phyloP scores from a whole-genome alignment of 2,113 vertebrate genomes.

The Cynopterus brachyotis region DNA sequence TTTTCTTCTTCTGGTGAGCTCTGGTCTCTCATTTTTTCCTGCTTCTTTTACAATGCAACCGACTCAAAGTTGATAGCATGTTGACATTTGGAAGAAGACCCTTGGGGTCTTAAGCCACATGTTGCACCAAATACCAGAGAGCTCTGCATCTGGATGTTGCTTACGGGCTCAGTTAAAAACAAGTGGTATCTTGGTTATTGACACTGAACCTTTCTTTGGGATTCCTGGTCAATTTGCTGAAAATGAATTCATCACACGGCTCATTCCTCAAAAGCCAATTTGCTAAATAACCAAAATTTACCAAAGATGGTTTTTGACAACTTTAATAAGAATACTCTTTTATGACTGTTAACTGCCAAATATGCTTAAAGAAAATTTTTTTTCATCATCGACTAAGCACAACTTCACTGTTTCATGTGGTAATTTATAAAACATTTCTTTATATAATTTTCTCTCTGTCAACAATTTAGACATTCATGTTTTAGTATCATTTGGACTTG shows the following conservation, averaged over 20 bases:
- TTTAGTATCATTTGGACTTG: not conserved
- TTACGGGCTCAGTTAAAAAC: not conserved
- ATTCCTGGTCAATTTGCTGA: not conserved
- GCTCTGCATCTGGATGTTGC: not conserved
- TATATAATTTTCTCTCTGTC: not conserved
- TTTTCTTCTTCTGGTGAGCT: not conserved
- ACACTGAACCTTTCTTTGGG: not conserved
- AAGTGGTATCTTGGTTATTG: not conserved
- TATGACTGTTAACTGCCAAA: not conserved
- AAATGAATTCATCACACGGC: not conserved
- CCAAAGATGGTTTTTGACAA: not conserved
- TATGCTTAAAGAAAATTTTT: not conserved
- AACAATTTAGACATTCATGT: not conserved
- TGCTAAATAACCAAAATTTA: not conserved
- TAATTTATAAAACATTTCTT: not conserved
- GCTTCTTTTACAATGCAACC: not conserved
- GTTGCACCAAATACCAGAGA: not conserved
- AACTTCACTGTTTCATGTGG: not conserved
- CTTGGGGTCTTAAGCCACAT: not conserved
- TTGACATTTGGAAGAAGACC: not conserved
- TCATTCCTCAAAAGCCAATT: not conserved
- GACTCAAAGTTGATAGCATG: not conserved
- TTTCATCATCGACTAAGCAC: not conserved
- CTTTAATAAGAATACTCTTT: not conserved
- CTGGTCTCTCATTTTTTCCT: not conserved